Evolutionary conservation across 2,888 invertebrate genomes (phyloP), one percentile per base, ranked within the genome.

Genomic region (Drosophila borealis): DNA sequence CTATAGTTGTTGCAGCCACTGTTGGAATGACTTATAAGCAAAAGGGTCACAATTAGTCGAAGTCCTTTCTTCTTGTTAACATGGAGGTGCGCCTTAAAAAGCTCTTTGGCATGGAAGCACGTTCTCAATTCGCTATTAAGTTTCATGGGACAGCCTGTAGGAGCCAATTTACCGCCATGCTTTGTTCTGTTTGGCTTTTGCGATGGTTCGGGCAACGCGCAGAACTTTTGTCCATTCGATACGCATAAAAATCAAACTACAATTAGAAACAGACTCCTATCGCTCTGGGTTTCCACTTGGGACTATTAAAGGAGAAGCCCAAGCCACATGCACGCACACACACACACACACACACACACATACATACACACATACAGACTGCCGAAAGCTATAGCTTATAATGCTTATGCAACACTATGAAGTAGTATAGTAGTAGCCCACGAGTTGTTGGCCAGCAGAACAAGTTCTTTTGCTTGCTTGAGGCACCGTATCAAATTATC

Each of bases 201-300:
- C 10, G 14, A 13, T 37, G 36, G 11, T 8, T 19, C 11, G 13
- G 39, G 41, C 17, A 5, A 36, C 39, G 25, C 14, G 11, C 29
- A 34, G 55, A 72, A 62, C 65, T 75, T 86, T 74, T 56, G 46
- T 59, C 48, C 82, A 79, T 88, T 83, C 89, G 87, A 83, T 82
- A 83, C 89, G 87, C 75, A 83, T 74, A 75, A 75, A 87, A 85
- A 85, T 85, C 89, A 85, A 89, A 87, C 79, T 75, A 89, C 85
- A 85, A 85, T 85, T 85, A 85, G 85, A 79, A 79, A 67, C 79
- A 84, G 87, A 73, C 65, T 59, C 65, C 54, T 55, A 69, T 56
- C 57, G 59, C 49, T 41, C 17, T 37, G 29, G 39, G 68, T 42
- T 49, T 51, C 59, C 66, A 70, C 68, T 51, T 44, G 68, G 64